A percentile compares a stretch with the other conserved stretches of the same genome.
These are phyloP conservation scores for Vollenhovia emeryi DNA, from an alignment of 1,140 invertebrate genomes.

Conservation along the genomic window DNA sequence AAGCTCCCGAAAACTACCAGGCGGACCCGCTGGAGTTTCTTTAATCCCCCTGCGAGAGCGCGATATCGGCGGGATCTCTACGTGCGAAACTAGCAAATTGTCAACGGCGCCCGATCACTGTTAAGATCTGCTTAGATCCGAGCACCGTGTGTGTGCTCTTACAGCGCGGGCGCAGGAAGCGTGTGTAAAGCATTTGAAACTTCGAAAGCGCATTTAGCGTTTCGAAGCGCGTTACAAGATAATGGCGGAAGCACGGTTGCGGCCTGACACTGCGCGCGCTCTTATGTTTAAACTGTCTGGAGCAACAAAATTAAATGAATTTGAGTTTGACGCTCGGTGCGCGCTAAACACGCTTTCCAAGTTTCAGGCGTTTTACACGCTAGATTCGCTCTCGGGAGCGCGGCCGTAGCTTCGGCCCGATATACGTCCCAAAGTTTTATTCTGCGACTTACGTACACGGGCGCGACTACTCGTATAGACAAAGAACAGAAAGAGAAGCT, in stretches of 20 bases:
- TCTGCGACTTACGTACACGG: neutral
- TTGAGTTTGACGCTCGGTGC: constrained; percentile 49
- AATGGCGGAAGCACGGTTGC: constrained; percentile 55
- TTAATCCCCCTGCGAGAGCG: neutral
- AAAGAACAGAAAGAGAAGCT: constrained; percentile 40
- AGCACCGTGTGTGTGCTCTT: constrained; percentile 41
- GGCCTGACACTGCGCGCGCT: constrained; percentile 48
- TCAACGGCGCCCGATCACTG: constrained; percentile 11
- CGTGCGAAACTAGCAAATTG: constrained; percentile 40
- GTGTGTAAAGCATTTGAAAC: constrained; percentile 54
- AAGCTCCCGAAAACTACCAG: neutral
- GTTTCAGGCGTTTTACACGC: constrained; percentile 54
- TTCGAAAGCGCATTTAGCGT: constrained; percentile 58
- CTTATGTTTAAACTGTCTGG: constrained; percentile 57
- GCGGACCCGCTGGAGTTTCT: neutral
- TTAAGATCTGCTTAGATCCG: constrained; percentile 38
- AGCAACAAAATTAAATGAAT: constrained; percentile 60
- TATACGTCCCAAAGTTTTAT: constrained; percentile 51
- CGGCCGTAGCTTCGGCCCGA: constrained; percentile 1
- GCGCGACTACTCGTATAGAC: neutral
- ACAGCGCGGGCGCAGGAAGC: neutral
- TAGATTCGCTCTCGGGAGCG: constrained; percentile 31
- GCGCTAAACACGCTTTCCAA: constrained; percentile 42
- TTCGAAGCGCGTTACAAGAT: constrained; percentile 53
- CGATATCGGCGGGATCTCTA: neutral